Base-by-base conservation (phyloP, 2,113 vertebrate genomes). In the Varanus komodoensis region DNA sequence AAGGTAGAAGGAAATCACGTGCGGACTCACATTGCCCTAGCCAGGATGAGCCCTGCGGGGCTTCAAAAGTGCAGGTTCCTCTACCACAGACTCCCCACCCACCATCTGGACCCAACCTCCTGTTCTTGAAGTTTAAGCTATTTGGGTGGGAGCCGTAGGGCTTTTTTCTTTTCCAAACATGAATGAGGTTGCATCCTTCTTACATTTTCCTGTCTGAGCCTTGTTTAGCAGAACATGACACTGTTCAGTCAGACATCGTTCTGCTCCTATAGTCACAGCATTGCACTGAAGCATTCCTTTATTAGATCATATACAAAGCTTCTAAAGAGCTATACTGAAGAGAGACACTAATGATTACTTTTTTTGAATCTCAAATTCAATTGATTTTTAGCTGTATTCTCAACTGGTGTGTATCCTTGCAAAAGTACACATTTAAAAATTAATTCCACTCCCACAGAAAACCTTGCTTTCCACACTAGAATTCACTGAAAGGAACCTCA, bases 321-420 rank as follows among this genome's bases (percentile, higher is more conserved):
- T 88, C 79, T 91, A 57, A 27, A 84, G 34, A 86, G 71, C 32
- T 34, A 50, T 12, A 38, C 38, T 15, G 34, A 32, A 69, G 90
- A 50, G 25, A 23, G 71, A 19, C 88, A 69, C 84, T 82, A 91
- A 93, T 38, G 67, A 52, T 29, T 92, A 67, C 84, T 93, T 71
- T 78, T 92, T 95, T 92, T 92, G 87, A 94, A 68, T 87, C 81
- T 93, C 84, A 91, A 95, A 94, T 89, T 80, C 9, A 80, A 90
- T 12, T 92, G 77, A 90, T 91, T 91, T 81, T 90, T 87, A 71
- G 69, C 92, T 92, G 68, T 94, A 96, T 96, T 93, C 92, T 93
- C 92, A 93, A 93, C 93, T 94, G 96, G 93, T 57, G 94, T 87
- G 84, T 8, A 82, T 14, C 90, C 71, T 89, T 57, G 71, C 67